Evolutionary conservation across 2,113 vertebrate species (phyloP), one percentile per base, ranked within the genome.

Genomic region (Chaetorhynchus papuensis): DNA sequence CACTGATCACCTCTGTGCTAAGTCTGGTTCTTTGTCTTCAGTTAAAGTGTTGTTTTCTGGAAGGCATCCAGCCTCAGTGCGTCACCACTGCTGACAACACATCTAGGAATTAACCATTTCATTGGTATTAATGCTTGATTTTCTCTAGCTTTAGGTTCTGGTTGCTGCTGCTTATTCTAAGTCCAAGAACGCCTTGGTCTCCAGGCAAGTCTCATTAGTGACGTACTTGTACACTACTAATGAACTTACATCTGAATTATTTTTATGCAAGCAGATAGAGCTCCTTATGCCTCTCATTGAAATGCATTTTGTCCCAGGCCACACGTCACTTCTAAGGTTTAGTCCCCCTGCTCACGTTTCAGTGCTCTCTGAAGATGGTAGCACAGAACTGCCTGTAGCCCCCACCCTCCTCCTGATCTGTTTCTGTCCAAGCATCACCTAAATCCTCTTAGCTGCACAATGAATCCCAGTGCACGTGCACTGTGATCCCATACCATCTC

Each of bases 81-180:
- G 86, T 96, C 95, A 97, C 83, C 84, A 60, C 89, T 0, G 1
- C 93, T 89, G 91, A 96, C 91, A 94, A 60, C 87, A 72, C 70
- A 94, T 78, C 84, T 8, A 92, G 89, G 77, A 92, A 87, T 97
- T 96, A 96, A 96, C 96, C 57, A 31, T 93, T 97, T 97, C 14
- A 0, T 49, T 27, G 77, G 28, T 45, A 75, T 15, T 64, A 60
- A 65, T 8, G 17, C 49, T 33, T 63, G 10, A 37, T 26, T 81
- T 75, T 47, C 24, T 63, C 24, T 11, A 74, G 35, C 68, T 89
- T 59, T 54, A 74, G 10, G 17, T 77, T 74, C 76, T 80, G 71
- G 24, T 35, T 75, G 41, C 57, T 7, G 6, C 30, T 26, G 9
- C n/a, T 91, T 44, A 49, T 33, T 80, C 18, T 26, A 52, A 82